These are phyloP conservation scores for Notarius quadriscutis DNA, from an alignment of 2,113 vertebrate species.

Conservation along the genomic window DNA sequence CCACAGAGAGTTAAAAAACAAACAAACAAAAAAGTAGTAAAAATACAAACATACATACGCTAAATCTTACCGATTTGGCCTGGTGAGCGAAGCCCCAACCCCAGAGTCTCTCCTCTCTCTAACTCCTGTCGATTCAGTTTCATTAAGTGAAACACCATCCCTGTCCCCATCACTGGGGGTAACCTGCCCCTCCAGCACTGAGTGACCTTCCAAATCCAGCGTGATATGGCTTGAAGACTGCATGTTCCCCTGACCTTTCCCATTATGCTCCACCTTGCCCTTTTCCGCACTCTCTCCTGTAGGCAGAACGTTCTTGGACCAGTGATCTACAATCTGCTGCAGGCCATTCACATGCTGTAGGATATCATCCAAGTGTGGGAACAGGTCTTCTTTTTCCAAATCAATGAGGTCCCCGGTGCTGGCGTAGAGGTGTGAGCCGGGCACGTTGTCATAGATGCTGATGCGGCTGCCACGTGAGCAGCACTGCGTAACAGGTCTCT, in stretches of 20 bases:
- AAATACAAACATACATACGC: not conserved
- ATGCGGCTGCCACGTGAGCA: constrained; percentile 85
- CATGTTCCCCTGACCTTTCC: constrained; percentile 56
- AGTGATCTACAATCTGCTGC: constrained; percentile 88
- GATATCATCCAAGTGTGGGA: constrained; percentile 91
- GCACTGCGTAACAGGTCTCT: constrained; percentile 73
- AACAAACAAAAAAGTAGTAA: not conserved
- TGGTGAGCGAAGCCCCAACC: constrained; percentile 91
- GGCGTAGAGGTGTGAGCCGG: constrained; percentile 90
- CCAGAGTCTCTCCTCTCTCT: constrained; percentile 94
- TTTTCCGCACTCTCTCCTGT: constrained; percentile 69
- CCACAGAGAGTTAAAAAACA: not conserved
- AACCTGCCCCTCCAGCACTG: constrained; percentile 82
- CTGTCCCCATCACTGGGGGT: constrained; percentile 83
- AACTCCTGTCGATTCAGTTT: constrained; percentile 78
- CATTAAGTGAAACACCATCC: constrained; percentile 84
- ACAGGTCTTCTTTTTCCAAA: constrained; percentile 84
- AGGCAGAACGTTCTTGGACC: constrained; percentile 85
- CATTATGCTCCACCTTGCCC: constrained; percentile 65
- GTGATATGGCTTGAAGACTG: constrained; percentile 80
- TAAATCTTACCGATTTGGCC: constrained; percentile 84
- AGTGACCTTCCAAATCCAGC: constrained; percentile 89
- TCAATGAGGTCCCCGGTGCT: constrained; percentile 95
- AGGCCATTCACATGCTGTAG: constrained; percentile 90
- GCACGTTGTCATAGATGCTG: constrained; percentile 89